A percentile compares a stretch with the other conserved stretches of the same genome.
These are phyloP conservation scores for Lucifuga dentata DNA, from an alignment of 2,113 vertebrate species.

Conservation along the genomic window DNA sequence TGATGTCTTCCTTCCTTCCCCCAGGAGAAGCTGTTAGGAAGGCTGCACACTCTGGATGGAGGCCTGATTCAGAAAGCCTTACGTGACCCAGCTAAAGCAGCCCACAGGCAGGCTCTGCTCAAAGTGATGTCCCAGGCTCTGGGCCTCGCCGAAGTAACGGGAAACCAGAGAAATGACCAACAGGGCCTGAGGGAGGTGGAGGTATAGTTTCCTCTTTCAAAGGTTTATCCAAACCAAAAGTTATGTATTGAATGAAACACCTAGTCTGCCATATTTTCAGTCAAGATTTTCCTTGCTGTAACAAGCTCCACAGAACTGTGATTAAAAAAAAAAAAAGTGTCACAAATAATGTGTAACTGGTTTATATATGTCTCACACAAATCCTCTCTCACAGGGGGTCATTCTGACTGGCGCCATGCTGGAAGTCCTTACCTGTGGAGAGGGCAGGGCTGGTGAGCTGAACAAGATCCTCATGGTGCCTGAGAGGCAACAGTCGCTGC, in stretches of 20 bases:
- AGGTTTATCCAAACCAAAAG: too few relatives aligned
- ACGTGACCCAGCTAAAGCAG: constrained; percentile 65
- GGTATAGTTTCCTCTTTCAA: constrained; percentile 70
- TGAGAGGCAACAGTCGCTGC: constrained; percentile 70
- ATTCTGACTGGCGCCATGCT: constrained; percentile 85
- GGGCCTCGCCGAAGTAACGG: constrained; percentile 61
- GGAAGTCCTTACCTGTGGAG: constrained; percentile 87
- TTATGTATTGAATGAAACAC: too few relatives aligned
- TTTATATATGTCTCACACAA: too few relatives aligned
- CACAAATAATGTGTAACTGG: too few relatives aligned
- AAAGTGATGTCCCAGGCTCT: constrained; percentile 82
- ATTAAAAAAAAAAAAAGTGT: too few relatives aligned
- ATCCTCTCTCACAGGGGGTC: constrained; percentile 74
- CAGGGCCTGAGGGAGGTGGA: constrained; percentile 83
- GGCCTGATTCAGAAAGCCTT: constrained; percentile 81
- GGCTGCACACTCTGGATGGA: constrained; percentile 67
- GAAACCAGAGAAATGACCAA: constrained; percentile 65
- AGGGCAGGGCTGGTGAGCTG: constrained; percentile 70
- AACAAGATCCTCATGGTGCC: constrained; percentile 81
- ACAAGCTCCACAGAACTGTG: too few relatives aligned
- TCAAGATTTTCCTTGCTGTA: too few relatives aligned
- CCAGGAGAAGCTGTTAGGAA: constrained; percentile 74
- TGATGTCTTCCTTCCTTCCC: not conserved
- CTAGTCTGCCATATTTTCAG: too few relatives aligned
- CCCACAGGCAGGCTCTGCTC: constrained; percentile 72